Conservation (phyloP, 30 jellyfish, hydroid and myxozoan genomes). For the Aurelia aurita region DNA sequence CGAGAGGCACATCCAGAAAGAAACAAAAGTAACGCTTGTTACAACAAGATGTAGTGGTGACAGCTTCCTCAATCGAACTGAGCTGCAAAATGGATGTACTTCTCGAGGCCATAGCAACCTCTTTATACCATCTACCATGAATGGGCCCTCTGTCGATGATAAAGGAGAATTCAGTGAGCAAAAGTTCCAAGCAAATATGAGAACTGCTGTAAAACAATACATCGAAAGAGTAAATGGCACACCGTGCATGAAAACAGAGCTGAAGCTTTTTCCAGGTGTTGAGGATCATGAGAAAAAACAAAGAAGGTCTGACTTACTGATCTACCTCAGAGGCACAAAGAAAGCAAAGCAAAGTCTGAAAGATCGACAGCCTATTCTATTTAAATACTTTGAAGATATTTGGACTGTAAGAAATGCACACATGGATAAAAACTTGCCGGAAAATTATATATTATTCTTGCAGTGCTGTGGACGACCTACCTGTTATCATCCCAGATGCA, state of each 20-base stretch:
- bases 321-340: not conserved
- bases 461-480: not conserved
- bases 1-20: constrained; percentile 1
- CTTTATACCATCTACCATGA: constrained; percentile 17
- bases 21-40: not conserved
- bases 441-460: not conserved
- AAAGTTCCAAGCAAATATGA: not conserved
- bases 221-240: constrained; percentile 13
- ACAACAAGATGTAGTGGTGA: constrained; percentile 29
- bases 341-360: constrained; percentile 7
- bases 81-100: constrained; percentile 6
- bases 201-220: not conserved
- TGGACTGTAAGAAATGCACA: not conserved
- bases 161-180: constrained; percentile 3
- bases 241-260: constrained; percentile 14
- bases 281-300: constrained; percentile 1
- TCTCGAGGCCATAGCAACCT: constrained; percentile 24
- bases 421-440: constrained; percentile 21
- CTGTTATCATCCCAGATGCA: constrained; percentile 4
- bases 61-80: not conserved
- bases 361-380: not conserved
- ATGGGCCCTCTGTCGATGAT: constrained; percentile 2
- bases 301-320: constrained; percentile 6
- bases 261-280: constrained; percentile 3
- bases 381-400: not conserved